Conservation (phyloP, 2,113 vertebrate genomes). For the Eptesicus fuscus region DNA sequence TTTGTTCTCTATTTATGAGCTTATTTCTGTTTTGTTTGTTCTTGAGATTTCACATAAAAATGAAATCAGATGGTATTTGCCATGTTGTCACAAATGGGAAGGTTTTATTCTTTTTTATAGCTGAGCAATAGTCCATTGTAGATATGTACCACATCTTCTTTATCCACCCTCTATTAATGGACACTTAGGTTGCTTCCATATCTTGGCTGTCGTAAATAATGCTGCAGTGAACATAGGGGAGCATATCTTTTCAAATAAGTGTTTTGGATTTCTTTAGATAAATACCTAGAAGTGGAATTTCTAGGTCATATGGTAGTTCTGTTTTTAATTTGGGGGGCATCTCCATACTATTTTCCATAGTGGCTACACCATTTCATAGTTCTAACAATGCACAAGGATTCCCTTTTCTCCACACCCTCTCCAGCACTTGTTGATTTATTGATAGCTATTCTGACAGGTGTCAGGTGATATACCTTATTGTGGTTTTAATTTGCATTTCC, state of each 20-base stretch:
- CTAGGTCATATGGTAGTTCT: background rate
- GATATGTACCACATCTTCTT: background rate
- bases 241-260: background rate
- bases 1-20: background rate
- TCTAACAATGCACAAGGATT: background rate
- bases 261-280: background rate
- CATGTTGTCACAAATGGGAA: too few species aligned
- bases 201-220: background rate
- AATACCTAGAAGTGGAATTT: background rate
- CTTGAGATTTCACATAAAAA: background rate
- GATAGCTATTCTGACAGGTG: background rate
- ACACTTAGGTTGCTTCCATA: background rate
- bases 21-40: too few species aligned
- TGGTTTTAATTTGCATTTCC: background rate
- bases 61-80: background rate
- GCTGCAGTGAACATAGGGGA: background rate
- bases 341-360: background rate
- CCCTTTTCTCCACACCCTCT: background rate
- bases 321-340: background rate
- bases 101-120: background rate
- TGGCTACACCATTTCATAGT: too few species aligned
- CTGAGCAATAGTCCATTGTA: background rate
- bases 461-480: background rate
- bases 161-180: background rate
- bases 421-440: background rate